phyloP scores from a whole-genome alignment of 92 coral and sea anemone species.

The Hydrozoanthus gracilis region DNA sequence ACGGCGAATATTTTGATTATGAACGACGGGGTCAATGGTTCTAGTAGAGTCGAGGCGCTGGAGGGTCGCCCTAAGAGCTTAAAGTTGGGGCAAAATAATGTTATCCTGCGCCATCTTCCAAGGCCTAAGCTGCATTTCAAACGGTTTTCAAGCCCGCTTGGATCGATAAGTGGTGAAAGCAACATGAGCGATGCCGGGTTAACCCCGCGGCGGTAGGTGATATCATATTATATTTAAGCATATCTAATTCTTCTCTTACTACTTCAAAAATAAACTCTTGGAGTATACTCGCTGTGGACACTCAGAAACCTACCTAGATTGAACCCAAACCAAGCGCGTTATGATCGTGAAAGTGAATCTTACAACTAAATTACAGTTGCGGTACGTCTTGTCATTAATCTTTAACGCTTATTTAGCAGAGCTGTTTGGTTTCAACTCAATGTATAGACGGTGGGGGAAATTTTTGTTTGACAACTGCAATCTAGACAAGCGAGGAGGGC shows the following conservation, averaged over 20 bases:
- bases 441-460: not conserved
- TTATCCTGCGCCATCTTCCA: slow-evolving; percentile 48
- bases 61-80: slow-evolving; percentile 19
- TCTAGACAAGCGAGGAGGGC: not conserved
- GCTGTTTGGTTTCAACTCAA: slow-evolving; percentile 22
- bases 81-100: slow-evolving; percentile 14
- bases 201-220: slow-evolving; percentile 49
- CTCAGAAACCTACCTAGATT: not conserved
- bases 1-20: slow-evolving; percentile 25
- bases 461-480: not conserved
- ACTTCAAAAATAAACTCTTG: not conserved
- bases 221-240: not conserved
- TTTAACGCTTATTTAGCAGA: slow-evolving; percentile 31
- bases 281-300: not conserved
- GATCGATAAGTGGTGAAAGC: slow-evolving; percentile 64
- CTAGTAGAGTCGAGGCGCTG: not conserved
- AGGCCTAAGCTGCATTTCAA: slow-evolving; percentile 64
- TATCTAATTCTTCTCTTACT: not conserved
- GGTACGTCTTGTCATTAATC: slow-evolving; percentile 16
- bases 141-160: slow-evolving; percentile 69
- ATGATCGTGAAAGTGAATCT: not conserved
- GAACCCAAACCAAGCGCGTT: not conserved
- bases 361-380: slow-evolving; percentile 10
- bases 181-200: slow-evolving; percentile 82
- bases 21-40: slow-evolving; percentile 8